Base-by-base conservation (phyloP, 1,140 invertebrate species). In the Melanaphis sacchari region DNA sequence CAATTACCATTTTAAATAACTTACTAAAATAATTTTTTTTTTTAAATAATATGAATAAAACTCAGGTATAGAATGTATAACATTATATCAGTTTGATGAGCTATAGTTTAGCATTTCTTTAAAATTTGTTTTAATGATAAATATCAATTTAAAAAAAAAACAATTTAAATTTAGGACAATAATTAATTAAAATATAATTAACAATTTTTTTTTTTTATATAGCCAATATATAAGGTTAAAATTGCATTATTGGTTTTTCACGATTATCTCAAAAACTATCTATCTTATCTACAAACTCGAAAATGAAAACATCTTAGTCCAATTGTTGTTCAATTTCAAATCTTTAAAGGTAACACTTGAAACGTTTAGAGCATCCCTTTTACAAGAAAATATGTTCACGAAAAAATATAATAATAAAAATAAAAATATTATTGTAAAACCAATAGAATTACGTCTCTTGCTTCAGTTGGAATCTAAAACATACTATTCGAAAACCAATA, bases 321-420 rank as follows among this genome's bases (percentile, higher is more conserved):
- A n/a, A 66, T n/a, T 66, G 31, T n/a, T 66, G 31, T n/a, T 66
- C 15, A n/a, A 76, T 76, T 76, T 76, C 18, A 15, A 76, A 76
- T 76, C 59, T 18, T 76, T 76, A 76, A 76, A 76, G 31, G 59
- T 76, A 76, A 31, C 18, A n/a, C 31, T 76, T 76, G 59, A 76
- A 76, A 76, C 31, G 59, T n/a, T n/a, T n/a, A 18, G 59, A 76
- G 59, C 31, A n/a, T 15, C 1, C 1, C 4, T 76, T 76, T 5
- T 76, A 18, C 4, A n/a, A n/a, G 31, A 15, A n/a, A n/a, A 76
- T 76, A n/a, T 76, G 59, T 76, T 76, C 59, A 76, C 59, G 18
- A 76, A 76, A 66, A 76, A n/a, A 76, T 76, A 76, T 76, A 76
- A 76, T 76, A 76, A 76, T 76, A n/a, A 5, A 76, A 76, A 76